Evolutionary conservation across 2,888 invertebrate genomes (phyloP).

Genomic region (Corbicula japonica): DNA sequence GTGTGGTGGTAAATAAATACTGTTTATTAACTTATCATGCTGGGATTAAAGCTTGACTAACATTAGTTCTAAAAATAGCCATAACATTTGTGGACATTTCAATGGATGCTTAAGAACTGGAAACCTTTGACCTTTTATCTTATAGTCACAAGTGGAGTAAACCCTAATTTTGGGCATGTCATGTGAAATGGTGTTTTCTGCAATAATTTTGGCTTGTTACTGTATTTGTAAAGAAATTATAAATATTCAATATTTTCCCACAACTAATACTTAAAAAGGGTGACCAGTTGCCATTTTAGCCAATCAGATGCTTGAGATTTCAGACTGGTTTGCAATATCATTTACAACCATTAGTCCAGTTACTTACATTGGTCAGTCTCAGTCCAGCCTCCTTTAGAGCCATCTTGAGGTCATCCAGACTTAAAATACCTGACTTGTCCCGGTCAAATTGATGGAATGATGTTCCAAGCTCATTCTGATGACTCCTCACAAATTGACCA

Average conservation of each 20-base stretch:
- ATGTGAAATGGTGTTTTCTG: no score
- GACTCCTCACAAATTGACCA: conserved; percentile 77
- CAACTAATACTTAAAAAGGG: background rate
- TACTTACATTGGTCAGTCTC: conserved; percentile 83
- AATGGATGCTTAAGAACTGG: no score
- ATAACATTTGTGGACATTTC: no score
- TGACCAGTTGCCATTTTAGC: background rate
- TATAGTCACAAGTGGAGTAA: no score
- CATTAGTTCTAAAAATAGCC: no score
- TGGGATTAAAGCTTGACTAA: no score
- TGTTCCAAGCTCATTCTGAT: conserved; percentile 74
- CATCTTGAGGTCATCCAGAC: conserved; percentile 81
- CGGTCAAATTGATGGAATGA: conserved; percentile 81
- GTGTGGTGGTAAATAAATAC: no score
- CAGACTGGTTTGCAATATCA: background rate
- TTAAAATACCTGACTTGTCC: conserved; percentile 78
- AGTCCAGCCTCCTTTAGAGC: conserved; percentile 83
- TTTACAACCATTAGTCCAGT: background rate
- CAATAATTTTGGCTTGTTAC: no score
- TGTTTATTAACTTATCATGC: no score
- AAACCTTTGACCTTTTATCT: no score
- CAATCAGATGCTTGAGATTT: background rate
- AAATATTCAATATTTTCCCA: background rate
- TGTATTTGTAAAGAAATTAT: no score
- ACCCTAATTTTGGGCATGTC: no score